Evolutionary conservation across 2,888 invertebrate genomes (phyloP), one percentile per base, ranked within the genome.

Genomic region (Anaspis maculata): DNA sequence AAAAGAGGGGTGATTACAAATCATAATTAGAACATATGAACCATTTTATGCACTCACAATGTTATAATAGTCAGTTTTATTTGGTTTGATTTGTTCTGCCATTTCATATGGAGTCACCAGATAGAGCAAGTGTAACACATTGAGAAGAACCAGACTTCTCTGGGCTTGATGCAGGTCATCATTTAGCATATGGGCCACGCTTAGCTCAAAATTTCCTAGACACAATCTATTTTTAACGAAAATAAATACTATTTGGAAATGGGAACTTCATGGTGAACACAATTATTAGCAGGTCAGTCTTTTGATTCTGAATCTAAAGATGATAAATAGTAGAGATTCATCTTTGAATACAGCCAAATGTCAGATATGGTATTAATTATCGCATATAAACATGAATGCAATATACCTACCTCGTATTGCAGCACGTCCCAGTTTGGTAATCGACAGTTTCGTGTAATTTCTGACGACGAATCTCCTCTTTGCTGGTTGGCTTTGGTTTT

Each of bases 81-180:
- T 57, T 1, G 74, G 76, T 27, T 62, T 67, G 12, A 80, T 59
- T 31, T 72, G 70, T 29, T 72, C 72, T 2, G 70, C 62, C 37
- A 77, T 61, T 52, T 84, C 80, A 58, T 87, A 79, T 9, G 88
- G 86, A 12, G 90, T 84, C 33, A 94, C 82, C 16, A 95, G 68
- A 67, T 86, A 94, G 30, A 96, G 67, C 12, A 97, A 70, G 64
- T 97, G 96, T 21, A 92, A 72, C 54, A 81, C 76, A 46, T 85
- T 85, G 49, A 79, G 65, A 27, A 96, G 70, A 9, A 92, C 85
- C 34, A 96, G 67, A 27, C 81, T 77, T 27, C 73, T 70, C 44
- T 86, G 79, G 0, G 89, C 90, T 31, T 63, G 60, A 40, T 73
- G 68, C 38, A 95, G 66, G 58, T 94, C 92, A 4, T 70, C 66